These are phyloP conservation scores for Campylomormyrus numenius DNA, from an alignment of 2,113 vertebrate genomes.

Conservation along the genomic window DNA sequence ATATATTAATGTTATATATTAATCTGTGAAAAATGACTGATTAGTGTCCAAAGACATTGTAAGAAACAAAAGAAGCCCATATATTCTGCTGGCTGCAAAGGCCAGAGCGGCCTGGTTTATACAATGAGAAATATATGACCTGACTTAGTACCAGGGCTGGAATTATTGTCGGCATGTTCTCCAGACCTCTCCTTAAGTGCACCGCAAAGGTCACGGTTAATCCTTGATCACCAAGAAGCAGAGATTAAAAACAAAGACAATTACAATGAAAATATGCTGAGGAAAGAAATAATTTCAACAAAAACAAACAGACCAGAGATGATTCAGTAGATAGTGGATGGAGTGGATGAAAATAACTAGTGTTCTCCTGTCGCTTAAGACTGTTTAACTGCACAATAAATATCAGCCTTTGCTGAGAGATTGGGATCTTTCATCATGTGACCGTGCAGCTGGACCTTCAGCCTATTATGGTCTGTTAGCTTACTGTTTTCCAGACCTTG, in stretches of 20 bases:
- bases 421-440: background rate
- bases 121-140: background rate
- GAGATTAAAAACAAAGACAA: background rate
- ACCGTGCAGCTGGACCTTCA: background rate
- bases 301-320: background rate
- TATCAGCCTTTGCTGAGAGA: background rate
- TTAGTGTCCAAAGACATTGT: background rate
- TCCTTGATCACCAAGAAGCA: background rate
- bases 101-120: background rate
- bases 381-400: background rate
- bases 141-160: background rate
- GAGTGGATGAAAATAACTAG: background rate
- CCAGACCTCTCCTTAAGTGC: background rate
- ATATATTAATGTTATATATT: background rate
- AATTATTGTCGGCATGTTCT: background rate
- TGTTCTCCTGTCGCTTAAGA: background rate
- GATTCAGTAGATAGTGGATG: background rate
- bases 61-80: background rate
- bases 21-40: background rate
- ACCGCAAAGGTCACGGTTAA: background rate
- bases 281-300: background rate
- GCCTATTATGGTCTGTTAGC: background rate
- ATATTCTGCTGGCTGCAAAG: background rate
- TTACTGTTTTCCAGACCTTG: background rate
- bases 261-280: background rate